Evolutionary conservation across 2,797 vertebrate species (phyloP), one percentile per base, ranked within the genome.

Genomic region (Selene dorsalis): DNA sequence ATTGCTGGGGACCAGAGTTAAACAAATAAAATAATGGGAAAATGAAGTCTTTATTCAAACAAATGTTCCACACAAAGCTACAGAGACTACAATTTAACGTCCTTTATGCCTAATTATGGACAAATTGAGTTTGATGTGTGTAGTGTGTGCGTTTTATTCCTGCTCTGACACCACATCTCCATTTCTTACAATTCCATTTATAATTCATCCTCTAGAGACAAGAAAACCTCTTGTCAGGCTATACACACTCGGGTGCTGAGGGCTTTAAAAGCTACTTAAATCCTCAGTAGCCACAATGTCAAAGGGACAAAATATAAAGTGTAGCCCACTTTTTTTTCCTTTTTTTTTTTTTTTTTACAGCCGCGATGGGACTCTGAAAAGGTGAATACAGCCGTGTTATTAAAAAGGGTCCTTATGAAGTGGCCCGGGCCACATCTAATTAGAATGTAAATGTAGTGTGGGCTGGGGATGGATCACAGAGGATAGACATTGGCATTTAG

Each of bases 401-500:
- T 93, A 93, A 89, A 91, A 88, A 89, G 87, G 85, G 84, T 88
- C 86, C 85, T 88, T 86, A 90, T 86, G 83, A 93, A 92, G 89
- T 65, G 41, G 86, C 87, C 87, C 58, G 52, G 85, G 91, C 90
- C 91, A 90, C 86, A 88, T 92, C 91, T 92, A 93, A 94, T 94
- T 93, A 93, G 88, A 93, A 94, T 94, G 93, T 91, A 94, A 94
- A 94, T 94, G 90, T 84, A 86, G 85, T 84, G 86, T 83, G 82
- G 86, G 91, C 87, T 80, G 82, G 71, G 83, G 89, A 92, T 87
- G 91, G 91, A 93, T 93, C 90, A 92, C 91, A 86, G 86, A 89
- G 88, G 92, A 94, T 89, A 91, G 91, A 91, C 92, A 92, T 91
- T 93, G 93, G 94, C 93, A 94, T 94, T 94, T 93, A 93, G 92